Percentiles rank a stretch among this genome's conserved stretches.
These are phyloP conservation scores for Dendroctonus valens DNA, from an alignment of 1,140 invertebrate genomes.

Conservation along the genomic window DNA sequence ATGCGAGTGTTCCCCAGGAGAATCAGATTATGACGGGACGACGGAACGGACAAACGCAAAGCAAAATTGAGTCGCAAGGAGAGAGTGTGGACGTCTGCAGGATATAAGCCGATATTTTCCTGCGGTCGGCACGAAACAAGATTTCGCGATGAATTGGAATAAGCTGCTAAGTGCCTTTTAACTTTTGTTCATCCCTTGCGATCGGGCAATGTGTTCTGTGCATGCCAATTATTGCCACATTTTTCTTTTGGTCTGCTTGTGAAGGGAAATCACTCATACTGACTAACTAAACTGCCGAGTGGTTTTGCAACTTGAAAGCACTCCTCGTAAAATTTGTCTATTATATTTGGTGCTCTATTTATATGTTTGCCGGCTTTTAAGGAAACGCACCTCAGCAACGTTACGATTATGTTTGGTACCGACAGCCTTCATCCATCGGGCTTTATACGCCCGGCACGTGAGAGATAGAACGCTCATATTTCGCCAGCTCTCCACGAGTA, in stretches of 20 bases:
- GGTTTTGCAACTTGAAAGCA: too few species aligned
- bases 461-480: constrained; percentile 43
- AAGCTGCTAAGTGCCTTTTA: constrained; percentile 34
- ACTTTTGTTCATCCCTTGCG: too few species aligned
- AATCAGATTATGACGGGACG: constrained; percentile 49
- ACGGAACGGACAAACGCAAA: constrained; percentile 23
- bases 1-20: constrained; percentile 43
- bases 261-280: background rate
- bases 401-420: constrained; percentile 38
- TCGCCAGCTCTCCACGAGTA: too few species aligned
- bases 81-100: constrained; percentile 30
- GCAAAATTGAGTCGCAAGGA: constrained; percentile 30
- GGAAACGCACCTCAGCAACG: constrained; percentile 30
- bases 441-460: constrained; percentile 38
- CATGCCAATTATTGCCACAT: too few species aligned
- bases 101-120: constrained; percentile 36
- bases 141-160: constrained; percentile 29
- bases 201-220: too few species aligned
- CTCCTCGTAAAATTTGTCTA: too few species aligned
- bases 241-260: background rate
- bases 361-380: too few species aligned
- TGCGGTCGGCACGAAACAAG: constrained; percentile 24
- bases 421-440: constrained; percentile 37
- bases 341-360: too few species aligned
- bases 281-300: too few species aligned